phyloP scores from a whole-genome alignment of 2,888 invertebrate species.

The Lampropteryx suffumata region DNA sequence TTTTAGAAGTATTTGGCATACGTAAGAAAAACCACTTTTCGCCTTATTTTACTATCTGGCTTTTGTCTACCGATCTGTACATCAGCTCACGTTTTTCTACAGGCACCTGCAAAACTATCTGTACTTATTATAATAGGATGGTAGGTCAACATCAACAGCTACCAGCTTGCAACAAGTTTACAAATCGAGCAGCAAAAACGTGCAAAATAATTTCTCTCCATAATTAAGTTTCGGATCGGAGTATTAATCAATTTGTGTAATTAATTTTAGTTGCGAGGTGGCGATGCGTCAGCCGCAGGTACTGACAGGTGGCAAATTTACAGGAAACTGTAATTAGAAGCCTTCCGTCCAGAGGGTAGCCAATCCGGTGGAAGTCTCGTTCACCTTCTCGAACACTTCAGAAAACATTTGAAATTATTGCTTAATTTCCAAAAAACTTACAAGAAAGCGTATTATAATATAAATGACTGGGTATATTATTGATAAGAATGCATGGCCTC shows the following conservation, averaged over 20 bases:
- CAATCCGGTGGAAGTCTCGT: neutral
- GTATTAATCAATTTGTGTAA: conserved; percentile 75
- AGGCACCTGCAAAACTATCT: too few species aligned
- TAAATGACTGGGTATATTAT: too few species aligned
- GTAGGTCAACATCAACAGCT: conserved; percentile 5
- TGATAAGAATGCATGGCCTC: too few species aligned
- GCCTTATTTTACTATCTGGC: too few species aligned
- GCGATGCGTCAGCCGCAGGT: conserved; percentile 71
- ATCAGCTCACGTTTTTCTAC: too few species aligned
- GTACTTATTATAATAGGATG: too few species aligned
- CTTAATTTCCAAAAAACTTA: too few species aligned
- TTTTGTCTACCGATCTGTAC: too few species aligned
- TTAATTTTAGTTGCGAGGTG: conserved; percentile 69
- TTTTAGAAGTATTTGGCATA: too few species aligned
- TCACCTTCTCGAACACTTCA: neutral
- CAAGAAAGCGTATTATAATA: too few species aligned
- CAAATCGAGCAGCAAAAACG: conserved; percentile 43
- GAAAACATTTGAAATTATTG: too few species aligned
- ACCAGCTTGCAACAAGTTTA: conserved; percentile 27
- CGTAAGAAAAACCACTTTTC: too few species aligned
- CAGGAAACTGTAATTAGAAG: conserved; percentile 61
- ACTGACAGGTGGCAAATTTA: conserved; percentile 79
- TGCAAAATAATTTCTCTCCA: conserved; percentile 58
- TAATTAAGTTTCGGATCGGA: conserved; percentile 64
- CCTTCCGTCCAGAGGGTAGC: conserved; percentile 20